phyloP scores from a whole-genome alignment of 2,888 invertebrate species.

The Ariolimax columbianus region DNA sequence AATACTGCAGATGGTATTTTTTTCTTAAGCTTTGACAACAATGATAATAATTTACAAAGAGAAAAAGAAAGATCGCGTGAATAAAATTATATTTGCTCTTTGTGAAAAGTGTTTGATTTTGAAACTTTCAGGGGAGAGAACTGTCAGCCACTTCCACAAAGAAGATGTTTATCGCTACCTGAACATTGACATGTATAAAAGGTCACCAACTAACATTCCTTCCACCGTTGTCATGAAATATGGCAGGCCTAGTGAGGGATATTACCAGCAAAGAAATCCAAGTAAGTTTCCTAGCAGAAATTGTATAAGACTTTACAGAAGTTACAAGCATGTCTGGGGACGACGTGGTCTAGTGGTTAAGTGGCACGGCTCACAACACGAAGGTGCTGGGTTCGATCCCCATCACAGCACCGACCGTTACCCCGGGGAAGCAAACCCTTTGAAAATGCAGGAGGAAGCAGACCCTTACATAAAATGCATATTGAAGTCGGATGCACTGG shows the following conservation, averaged over 20 bases:
- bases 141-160: constrained; percentile 73
- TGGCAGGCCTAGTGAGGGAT: constrained; percentile 77
- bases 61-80: neutral
- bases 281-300: constrained; percentile 62
- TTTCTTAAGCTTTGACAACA: too few species aligned
- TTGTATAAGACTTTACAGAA: neutral
- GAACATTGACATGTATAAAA: constrained; percentile 76
- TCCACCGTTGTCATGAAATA: constrained; percentile 74
- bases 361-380: too few species aligned
- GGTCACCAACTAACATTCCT: constrained; percentile 75
- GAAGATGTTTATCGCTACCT: constrained; percentile 73
- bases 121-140: constrained; percentile 57
- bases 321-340: too few species aligned
- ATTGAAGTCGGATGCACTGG: too few species aligned
- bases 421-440: too few species aligned
- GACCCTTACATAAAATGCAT: too few species aligned
- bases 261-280: constrained; percentile 76
- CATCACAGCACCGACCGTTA: too few species aligned
- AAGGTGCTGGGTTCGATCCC: too few species aligned
- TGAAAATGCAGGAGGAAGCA: too few species aligned
- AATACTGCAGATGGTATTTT: too few species aligned
- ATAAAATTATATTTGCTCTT: neutral
- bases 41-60: too few species aligned
- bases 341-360: too few species aligned
- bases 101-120: neutral